These are phyloP conservation scores for Mylabris phalerata DNA, from an alignment of 1,140 invertebrate species.

Conservation along the genomic window DNA sequence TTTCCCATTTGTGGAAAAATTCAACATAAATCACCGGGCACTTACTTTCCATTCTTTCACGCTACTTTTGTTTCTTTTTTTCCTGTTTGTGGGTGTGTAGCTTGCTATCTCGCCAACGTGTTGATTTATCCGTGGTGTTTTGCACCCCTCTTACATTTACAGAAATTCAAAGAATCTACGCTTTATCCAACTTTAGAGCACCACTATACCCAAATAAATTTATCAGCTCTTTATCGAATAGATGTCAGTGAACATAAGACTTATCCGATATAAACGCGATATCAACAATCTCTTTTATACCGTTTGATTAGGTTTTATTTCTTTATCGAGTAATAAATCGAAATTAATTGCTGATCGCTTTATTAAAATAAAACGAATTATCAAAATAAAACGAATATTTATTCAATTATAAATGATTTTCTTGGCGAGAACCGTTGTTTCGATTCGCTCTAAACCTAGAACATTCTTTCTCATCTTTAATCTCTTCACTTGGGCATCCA, in stretches of 20 bases:
- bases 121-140: slow-evolving; percentile 24
- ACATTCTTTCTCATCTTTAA: too few species aligned
- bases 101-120: slow-evolving; percentile 16
- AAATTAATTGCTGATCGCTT: too few species aligned
- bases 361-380: too few species aligned
- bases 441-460: too few species aligned
- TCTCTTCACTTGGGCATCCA: too few species aligned
- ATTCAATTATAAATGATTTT: too few species aligned
- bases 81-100: slow-evolving; percentile 5
- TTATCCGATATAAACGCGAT: slow-evolving; percentile 23
- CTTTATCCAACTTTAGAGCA: slow-evolving; percentile 22
- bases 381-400: too few species aligned
- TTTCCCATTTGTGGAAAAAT: neutral
- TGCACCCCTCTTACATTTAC: slow-evolving; percentile 8
- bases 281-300: slow-evolving; percentile 19
- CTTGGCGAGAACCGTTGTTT: too few species aligned
- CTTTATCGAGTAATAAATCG: neutral
- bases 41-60: slow-evolving; percentile 6
- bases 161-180: slow-evolving; percentile 18
- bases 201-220: slow-evolving; percentile 16
- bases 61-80: too few species aligned
- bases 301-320: neutral
- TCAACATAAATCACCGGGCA: slow-evolving; percentile 10
- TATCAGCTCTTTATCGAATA: slow-evolving; percentile 24
- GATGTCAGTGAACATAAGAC: slow-evolving; percentile 8